These are phyloP conservation scores for Nudaria mundana DNA, from an alignment of 2,888 invertebrate species.

Conservation along the genomic window DNA sequence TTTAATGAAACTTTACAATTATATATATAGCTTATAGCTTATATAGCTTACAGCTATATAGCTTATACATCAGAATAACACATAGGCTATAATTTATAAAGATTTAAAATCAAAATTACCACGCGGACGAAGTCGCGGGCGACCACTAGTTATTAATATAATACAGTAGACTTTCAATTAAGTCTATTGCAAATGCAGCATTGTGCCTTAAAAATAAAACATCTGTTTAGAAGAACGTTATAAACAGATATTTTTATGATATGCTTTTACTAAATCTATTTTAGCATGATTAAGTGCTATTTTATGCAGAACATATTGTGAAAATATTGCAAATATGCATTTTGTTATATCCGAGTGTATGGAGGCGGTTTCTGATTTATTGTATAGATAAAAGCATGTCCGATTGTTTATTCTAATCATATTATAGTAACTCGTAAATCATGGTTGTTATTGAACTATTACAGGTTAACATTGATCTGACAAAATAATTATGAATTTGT, in stretches of 20 bases:
- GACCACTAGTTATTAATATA: too few relatives aligned
- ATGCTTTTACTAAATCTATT: slow-evolving; percentile 2
- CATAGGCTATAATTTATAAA: too few relatives aligned
- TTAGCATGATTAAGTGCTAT: slow-evolving; percentile 17
- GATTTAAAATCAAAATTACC: too few relatives aligned
- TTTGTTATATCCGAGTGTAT: slow-evolving; percentile 13
- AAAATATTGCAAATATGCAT: slow-evolving; percentile 24
- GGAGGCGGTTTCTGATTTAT: slow-evolving; percentile 18
- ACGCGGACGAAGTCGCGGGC: too few relatives aligned
- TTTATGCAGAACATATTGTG: slow-evolving; percentile 12
- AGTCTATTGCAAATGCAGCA: too few relatives aligned
- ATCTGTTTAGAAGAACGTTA: slow-evolving; percentile 2
- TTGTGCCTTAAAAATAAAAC: too few relatives aligned
- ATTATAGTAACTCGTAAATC: slow-evolving; percentile 15
- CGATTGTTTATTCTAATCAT: slow-evolving; percentile 22
- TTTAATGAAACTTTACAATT: too few relatives aligned
- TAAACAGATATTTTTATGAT: slow-evolving; percentile 6
- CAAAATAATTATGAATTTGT: slow-evolving; percentile 10
- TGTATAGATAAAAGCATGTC: slow-evolving; percentile 23
- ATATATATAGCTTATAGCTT: too few relatives aligned
- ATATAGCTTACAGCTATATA: too few relatives aligned
- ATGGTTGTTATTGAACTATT: slow-evolving; percentile 17
- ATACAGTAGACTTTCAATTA: too few relatives aligned
- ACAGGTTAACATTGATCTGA: slow-evolving; percentile 11
- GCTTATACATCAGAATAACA: too few relatives aligned